A percentile compares a stretch with the other conserved stretches of the same genome.
Evolutionary conservation across 2,113 vertebrate genomes (phyloP).

Genomic region (Columbina picui): DNA sequence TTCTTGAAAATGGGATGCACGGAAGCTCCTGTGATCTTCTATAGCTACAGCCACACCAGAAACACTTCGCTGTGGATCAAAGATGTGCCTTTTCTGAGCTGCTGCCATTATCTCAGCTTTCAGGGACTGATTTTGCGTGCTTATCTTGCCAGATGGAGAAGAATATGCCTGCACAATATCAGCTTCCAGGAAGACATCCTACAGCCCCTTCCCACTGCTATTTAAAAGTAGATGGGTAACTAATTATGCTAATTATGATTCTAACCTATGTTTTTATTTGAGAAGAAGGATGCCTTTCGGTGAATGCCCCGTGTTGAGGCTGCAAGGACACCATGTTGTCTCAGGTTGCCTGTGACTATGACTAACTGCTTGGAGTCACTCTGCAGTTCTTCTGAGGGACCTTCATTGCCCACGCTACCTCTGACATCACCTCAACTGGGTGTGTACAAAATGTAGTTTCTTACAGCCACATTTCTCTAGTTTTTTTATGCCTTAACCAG

Average conservation of each 20-base stretch:
- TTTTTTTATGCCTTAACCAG: background rate
- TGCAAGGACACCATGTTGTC: background rate
- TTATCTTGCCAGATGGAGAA: background rate
- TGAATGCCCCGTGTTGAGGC: background rate
- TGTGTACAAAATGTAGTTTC: accelerated
- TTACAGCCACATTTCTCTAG: background rate
- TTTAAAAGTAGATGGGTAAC: background rate
- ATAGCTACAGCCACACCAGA: background rate
- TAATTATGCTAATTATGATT: background rate
- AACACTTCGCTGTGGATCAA: background rate
- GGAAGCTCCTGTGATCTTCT: background rate
- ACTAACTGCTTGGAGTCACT: background rate
- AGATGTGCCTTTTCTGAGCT: background rate
- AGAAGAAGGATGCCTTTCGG: background rate
- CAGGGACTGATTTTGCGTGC: background rate
- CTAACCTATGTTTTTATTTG: background rate
- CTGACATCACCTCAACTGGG: background rate
- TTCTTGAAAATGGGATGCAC: background rate
- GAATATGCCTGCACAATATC: background rate
- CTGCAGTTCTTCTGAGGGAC: background rate
- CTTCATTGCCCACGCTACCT: accelerated
- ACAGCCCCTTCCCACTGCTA: background rate
- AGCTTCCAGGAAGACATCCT: background rate
- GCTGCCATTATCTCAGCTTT: background rate
- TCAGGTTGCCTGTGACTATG: background rate